A percentile compares a stretch with the other conserved stretches of the same genome.
These are phyloP conservation scores for Alexandromys oeconomus DNA, from an alignment of 2,797 vertebrate genomes.

Conservation along the genomic window DNA sequence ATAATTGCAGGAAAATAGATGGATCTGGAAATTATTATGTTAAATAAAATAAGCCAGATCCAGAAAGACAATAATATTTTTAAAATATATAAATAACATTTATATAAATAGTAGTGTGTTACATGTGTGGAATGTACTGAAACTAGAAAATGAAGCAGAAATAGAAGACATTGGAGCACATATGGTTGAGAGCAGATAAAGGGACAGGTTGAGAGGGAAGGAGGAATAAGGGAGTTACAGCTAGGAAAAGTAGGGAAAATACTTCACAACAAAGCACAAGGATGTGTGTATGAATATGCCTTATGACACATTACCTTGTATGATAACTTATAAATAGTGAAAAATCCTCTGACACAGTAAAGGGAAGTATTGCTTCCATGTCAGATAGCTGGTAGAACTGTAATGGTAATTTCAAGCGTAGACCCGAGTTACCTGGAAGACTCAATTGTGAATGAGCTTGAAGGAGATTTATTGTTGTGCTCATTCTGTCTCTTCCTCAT, in stretches of 20 bases:
- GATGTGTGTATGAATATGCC: neutral
- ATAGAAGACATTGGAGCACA: neutral
- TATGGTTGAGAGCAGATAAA: neutral
- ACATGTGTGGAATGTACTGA: neutral
- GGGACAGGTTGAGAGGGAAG: neutral
- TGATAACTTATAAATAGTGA: too few relatives aligned
- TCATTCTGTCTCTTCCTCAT: constrained; percentile 20
- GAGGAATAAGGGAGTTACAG: neutral
- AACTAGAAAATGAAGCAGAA: neutral
- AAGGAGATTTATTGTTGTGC: neutral
- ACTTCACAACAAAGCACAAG: neutral
- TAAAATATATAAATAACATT: neutral
- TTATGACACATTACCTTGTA: too few relatives aligned
- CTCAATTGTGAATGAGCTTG: neutral
- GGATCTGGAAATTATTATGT: neutral
- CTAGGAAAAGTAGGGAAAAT: neutral
- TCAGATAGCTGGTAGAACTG: neutral
- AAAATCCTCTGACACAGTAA: neutral
- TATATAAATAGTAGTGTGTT: neutral
- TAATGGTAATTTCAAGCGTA: neutral
- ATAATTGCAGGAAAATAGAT: neutral
- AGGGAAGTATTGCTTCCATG: neutral
- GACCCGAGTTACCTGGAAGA: neutral
- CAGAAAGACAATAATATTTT: neutral
- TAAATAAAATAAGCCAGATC: neutral